Base-by-base conservation (phyloP, 2,797 vertebrate species). In the Trematomus bernacchii region DNA sequence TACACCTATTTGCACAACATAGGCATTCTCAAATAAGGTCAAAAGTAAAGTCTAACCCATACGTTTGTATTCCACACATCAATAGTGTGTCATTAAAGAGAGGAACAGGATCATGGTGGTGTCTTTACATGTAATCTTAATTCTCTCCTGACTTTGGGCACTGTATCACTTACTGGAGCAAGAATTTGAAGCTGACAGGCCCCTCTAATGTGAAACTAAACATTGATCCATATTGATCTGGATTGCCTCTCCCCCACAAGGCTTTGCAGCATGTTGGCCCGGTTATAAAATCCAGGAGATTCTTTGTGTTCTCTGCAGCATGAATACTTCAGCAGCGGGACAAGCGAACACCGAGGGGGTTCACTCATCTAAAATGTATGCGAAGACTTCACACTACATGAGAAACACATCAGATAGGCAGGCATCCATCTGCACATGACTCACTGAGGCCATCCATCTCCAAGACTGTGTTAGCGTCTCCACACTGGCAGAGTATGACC, bases 361-460 rank as follows among this genome's bases (percentile, higher is more conserved):
- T 77, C 43, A 27, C 33, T 61, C 84, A 90, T 94, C 58, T 80
- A 93, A 94, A 91, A 93, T 94, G 87, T 70, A 94, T 88, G 63
- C 30, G 14, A 76, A 65, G 60, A 82, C 85, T 82, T 87, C 77
- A 74, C 85, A 71, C 70, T 83, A 90, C 85, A 93, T 76, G 74
- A 91, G 79, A 91, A 91, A 87, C 83, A 76, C 91, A 89, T 92
- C 86, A 89, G 81, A 80, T 40, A 74, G 76, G 63, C 80, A 77
- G 80, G 47, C 88, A 77, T 88, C 80, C 86, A 85, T 92, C 86
- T 85, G 81, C 71, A 76, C 40, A 84, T 71, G 83, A 77, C 63
- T 82, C 80, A 79, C 8, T 48, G 42, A 73, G 53, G 51, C 67
- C 66, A 71, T 73, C 43, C 46, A 59, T 62, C 77, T 63, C 57